A percentile compares a stretch with the other conserved stretches of the same genome.
Conservation (phyloP, 2,797 vertebrate species). For the Phalanger gymnotis region DNA sequence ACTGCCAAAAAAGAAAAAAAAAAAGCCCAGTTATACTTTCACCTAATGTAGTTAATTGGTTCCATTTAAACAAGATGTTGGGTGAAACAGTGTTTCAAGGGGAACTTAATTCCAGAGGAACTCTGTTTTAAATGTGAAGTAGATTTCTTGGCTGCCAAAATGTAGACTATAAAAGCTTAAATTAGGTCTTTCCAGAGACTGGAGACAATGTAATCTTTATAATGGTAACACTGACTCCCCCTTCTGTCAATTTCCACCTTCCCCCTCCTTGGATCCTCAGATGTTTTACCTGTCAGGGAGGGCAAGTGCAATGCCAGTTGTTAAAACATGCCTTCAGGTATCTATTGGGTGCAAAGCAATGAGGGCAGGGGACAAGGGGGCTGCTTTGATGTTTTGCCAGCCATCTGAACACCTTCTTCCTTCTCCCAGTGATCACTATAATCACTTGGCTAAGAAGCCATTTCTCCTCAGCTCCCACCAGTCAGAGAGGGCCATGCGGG, state of each 20-base stretch:
- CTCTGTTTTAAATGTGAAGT: neutral
- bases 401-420: neutral
- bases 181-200: neutral
- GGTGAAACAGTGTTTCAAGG: neutral
- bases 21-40: neutral
- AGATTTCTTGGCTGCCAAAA: neutral
- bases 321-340: neutral
- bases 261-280: neutral
- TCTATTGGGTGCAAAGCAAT: neutral
- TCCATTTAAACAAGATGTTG: constrained; percentile 5
- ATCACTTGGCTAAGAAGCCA: neutral
- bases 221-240: neutral
- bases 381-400: neutral
- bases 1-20: neutral
- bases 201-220: neutral
- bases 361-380: neutral
- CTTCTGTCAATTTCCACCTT: neutral
- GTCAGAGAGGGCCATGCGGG: neutral
- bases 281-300: neutral
- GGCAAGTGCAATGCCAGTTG: neutral
- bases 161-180: neutral
- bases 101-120: neutral
- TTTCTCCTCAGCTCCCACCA: neutral
- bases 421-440: neutral
- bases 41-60: constrained; percentile 1